These are phyloP conservation scores for Noctua janthina DNA, from an alignment of 2,888 invertebrate genomes.

Conservation along the genomic window DNA sequence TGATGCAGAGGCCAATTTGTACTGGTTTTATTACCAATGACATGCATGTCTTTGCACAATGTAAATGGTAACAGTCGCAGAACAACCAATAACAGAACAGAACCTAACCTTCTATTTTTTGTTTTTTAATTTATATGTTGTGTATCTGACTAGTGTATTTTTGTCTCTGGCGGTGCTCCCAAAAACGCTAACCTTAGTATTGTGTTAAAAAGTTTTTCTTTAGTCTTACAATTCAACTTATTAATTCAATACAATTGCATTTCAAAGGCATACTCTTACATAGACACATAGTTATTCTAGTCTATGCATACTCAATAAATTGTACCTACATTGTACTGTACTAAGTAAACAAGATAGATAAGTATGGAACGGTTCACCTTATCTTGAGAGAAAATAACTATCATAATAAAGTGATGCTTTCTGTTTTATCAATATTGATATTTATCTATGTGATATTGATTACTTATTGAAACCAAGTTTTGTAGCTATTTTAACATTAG, in stretches of 20 bases:
- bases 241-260: not conserved
- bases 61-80: not conserved
- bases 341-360: constrained; percentile 36
- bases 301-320: not conserved
- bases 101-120: too few relatives aligned
- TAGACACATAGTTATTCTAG: not conserved
- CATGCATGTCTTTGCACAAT: too few relatives aligned
- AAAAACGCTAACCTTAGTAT: not conserved
- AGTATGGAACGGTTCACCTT: constrained; percentile 10
- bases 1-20: not conserved
- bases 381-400: constrained; percentile 25
- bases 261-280: not conserved
- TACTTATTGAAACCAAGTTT: not conserved
- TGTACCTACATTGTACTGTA: constrained; percentile 3
- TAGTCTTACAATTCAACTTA: not conserved
- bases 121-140: too few relatives aligned
- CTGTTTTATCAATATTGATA: constrained; percentile 4
- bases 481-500: not conserved
- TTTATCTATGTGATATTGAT: constrained; percentile 30
- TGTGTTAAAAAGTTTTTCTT: not conserved
- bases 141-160: too few relatives aligned
- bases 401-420: constrained; percentile 31
- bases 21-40: not conserved
- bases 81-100: not conserved
- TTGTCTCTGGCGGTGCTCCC: too few relatives aligned